Percentiles rank a stretch among this genome's conserved stretches.
Conservation (phyloP, 1,140 invertebrate species). For the Lepidurus arcticus region DNA sequence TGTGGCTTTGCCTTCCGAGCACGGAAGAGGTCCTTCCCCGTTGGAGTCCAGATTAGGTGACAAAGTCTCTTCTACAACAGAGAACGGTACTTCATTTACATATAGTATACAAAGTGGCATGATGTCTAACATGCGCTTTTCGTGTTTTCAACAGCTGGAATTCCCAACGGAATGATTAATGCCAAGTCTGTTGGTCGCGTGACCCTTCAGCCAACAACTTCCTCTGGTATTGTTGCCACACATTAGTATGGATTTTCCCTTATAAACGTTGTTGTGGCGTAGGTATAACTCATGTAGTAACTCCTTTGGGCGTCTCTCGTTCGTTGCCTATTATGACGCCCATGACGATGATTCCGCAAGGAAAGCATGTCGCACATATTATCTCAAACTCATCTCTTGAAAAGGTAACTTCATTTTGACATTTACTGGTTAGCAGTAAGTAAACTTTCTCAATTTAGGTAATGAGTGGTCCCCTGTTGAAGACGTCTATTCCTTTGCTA, state of each 20-base stretch:
- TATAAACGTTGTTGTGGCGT: background rate
- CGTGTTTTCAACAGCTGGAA: background rate
- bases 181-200: conserved; percentile 11
- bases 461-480: conserved; percentile 26
- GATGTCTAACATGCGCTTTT: background rate
- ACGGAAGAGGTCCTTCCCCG: background rate
- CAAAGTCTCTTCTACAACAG: background rate
- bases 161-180: background rate
- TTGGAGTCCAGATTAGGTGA: background rate
- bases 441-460: background rate
- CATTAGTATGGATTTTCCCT: background rate
- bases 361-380: conserved; percentile 33
- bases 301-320: conserved; percentile 31
- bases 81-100: background rate
- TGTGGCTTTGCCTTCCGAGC: conserved; percentile 30
- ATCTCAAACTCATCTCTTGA: conserved; percentile 31
- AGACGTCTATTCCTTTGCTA: conserved; percentile 31
- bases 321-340: conserved; percentile 32
- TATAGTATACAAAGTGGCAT: background rate
- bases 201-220: background rate
- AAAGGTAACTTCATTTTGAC: conserved; percentile 28
- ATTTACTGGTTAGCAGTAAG: background rate
- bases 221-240: background rate
- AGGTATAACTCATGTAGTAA: conserved; percentile 30
- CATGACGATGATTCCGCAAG: conserved; percentile 28